Base-by-base conservation (phyloP, 2,888 invertebrate species). In the Anthophora plumipes region DNA sequence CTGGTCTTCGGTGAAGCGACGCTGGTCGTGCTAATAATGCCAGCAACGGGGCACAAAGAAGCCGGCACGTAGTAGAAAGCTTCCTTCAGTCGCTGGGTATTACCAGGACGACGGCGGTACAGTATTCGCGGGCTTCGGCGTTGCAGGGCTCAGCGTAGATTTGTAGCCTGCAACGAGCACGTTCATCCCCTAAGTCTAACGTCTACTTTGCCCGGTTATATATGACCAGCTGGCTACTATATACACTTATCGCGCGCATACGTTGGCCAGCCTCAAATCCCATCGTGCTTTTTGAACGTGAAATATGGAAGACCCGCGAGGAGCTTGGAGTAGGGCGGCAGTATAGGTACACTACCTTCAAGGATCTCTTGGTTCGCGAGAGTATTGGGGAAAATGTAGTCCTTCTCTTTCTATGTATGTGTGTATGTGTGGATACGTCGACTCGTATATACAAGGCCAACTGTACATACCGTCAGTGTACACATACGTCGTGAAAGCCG, bases 131-230 rank as follows among this genome's bases (percentile, higher is more conserved):
- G 69, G 83, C 71, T 79, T 85, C 83, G 82, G 85, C 87, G 82
- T 85, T 81, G 82, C 83, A 67, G 72, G 87, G 89, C 91, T 91
- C 90, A 88, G 84, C 86, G 86, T 91, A 91, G 91, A 91, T 92
- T 92, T 91, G 92, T 92, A 90, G 91, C 91, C 87, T 80, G 88
- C 87, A 89, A 91, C 88, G 90, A 86, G 87, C 91, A 90, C 90
- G 89, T 90, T 90, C 89, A 86, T 90, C 90, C 89, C 90, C 87
- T 90, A 89, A 90, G 90, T 90, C 90, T 89, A 86, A 88, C 87
- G 90, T 90, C 90, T 89, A 86, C 87, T 85, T 85, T 82, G 81
- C 87, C 82, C 81, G 78, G 90, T 90, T 90, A 90, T 90, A 90
- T 90, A 90, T 84, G 90, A 83, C 88, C 90, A 77, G 82, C 82